Evolutionary conservation across 2,113 vertebrate species (phyloP), one percentile per base, ranked within the genome.

Genomic region (Anolis sagrei): DNA sequence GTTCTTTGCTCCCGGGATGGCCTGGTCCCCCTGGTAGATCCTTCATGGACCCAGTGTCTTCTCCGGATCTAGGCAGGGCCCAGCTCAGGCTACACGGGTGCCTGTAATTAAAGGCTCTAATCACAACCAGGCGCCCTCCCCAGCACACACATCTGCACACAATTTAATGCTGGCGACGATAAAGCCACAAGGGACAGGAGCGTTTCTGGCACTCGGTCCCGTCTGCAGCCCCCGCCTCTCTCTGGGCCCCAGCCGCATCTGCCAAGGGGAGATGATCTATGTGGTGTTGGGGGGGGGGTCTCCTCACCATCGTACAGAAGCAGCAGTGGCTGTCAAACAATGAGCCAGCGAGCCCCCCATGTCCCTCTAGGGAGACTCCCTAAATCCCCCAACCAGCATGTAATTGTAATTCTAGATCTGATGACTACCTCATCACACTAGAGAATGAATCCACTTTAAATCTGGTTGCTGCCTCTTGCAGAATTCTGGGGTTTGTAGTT

Each of bases 111-210:
- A 86, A 79, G 86, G 54, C 29, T 76, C 72, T 89, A 89, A 94
- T 76, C 1, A 4, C 76, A 88, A 92, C 88, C 93, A 92, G 91
- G 89, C 85, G 9, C 83, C 64, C 0, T 0, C 72, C 74, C 58
- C 51, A 25, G 54, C 79, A 79, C 86, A 72, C 61, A 93, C 90
- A 89, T 91, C 91, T 94, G 84, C 77, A 86, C 86, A 79, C 36
- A 34, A 87, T 94, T 93, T 94, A 88, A 88, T 1, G 16, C 66
- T 83, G 91, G 88, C 88, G 79, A 87, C 81, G 82, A 79, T 0
- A 0, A 80, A 86, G 76, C 91, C 90, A 29, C 1, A 0, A 88
- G 90, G 78, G 82, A 91, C 80, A 89, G 91, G 92, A 94, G 87
- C 0, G 32, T 89, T 27, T 84, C 66, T 61, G 89, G 70, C 76